Conservation (phyloP, 2,113 vertebrate genomes). For the Numenius arquata region DNA sequence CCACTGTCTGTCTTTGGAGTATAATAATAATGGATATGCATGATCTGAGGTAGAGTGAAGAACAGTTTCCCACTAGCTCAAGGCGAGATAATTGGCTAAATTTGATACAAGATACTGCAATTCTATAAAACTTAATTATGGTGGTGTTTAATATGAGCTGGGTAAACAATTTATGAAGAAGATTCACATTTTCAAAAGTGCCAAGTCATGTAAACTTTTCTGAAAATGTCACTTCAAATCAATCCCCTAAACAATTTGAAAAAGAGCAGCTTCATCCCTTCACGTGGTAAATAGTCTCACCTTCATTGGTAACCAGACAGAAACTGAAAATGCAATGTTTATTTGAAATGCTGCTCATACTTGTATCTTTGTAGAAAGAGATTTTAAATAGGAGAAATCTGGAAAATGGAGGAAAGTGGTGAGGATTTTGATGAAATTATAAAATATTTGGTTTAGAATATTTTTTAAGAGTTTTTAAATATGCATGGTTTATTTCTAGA, state of each 20-base stretch:
- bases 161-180: background rate
- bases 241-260: background rate
- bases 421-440: background rate
- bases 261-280: background rate
- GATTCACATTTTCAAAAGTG: background rate
- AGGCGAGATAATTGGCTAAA: background rate
- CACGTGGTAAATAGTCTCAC: background rate
- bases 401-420: background rate
- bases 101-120: background rate
- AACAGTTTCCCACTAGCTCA: background rate
- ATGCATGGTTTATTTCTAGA: background rate
- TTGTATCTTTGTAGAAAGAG: background rate
- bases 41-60: background rate
- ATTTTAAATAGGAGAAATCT: background rate
- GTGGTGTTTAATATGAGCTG: background rate
- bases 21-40: background rate
- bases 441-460: background rate
- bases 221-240: background rate
- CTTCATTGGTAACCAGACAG: background rate
- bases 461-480: background rate
- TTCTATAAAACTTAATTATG: background rate
- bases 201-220: background rate
- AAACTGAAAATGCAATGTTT: background rate
- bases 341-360: background rate
- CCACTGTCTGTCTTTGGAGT: background rate